Evolutionary conservation across 2,113 vertebrate species (phyloP).

Genomic region (Urocolius indicus): DNA sequence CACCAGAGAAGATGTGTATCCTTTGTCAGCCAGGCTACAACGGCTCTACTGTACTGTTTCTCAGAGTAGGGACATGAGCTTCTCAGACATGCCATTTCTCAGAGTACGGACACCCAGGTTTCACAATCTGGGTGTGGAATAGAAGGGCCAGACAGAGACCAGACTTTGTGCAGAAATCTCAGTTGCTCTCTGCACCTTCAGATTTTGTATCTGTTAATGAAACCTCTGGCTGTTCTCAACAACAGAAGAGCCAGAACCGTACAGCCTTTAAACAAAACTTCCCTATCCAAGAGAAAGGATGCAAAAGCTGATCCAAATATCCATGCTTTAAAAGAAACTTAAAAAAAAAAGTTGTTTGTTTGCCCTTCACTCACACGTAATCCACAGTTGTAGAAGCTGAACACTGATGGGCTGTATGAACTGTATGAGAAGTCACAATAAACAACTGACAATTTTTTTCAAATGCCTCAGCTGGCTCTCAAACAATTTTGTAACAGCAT

Average conservation of each 20-base stretch:
- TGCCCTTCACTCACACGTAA: not conserved
- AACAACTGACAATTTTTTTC: constrained; percentile 17
- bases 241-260: not conserved
- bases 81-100: no score
- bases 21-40: not conserved
- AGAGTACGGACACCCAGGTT: not conserved
- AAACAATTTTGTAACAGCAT: not conserved
- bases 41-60: not conserved
- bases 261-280: not conserved
- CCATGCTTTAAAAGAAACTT: not conserved
- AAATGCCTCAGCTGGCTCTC: not conserved
- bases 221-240: not conserved
- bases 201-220: not conserved
- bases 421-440: not conserved
- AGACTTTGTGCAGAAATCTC: not conserved
- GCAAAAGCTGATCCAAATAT: not conserved
- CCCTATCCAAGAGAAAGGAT: not conserved
- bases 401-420: not conserved
- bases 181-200: not conserved
- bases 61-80: not conserved
- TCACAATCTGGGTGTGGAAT: not conserved
- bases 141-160: not conserved
- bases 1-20: not conserved
- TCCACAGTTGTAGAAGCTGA: not conserved
- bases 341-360: not conserved